Percentiles rank a stretch among this genome's conserved stretches.
These are phyloP conservation scores for Sylvia atricapilla DNA, from an alignment of 2,113 vertebrate genomes.

Conservation along the genomic window DNA sequence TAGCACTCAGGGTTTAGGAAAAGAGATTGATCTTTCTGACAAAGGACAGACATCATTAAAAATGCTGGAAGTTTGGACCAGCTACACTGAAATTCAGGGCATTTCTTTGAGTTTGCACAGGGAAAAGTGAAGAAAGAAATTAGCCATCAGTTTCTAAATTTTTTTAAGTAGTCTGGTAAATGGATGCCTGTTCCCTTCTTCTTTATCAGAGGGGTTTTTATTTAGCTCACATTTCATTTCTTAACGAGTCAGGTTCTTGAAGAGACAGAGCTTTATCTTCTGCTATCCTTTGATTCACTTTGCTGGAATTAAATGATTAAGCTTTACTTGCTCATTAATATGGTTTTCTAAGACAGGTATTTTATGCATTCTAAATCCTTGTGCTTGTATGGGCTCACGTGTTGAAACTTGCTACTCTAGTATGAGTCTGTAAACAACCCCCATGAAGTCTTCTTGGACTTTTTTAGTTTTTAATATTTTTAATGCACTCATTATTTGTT, in stretches of 20 bases:
- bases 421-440: not conserved
- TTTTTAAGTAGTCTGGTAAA: not conserved
- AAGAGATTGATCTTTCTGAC: not conserved
- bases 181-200: slow-evolving; percentile 1
- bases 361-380: not conserved
- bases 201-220: slow-evolving; percentile 28
- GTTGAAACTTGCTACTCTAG: not conserved
- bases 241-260: slow-evolving; percentile 21
- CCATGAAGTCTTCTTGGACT: not conserved
- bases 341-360: not conserved
- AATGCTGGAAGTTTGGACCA: not conserved
- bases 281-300: not conserved
- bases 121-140: not conserved
- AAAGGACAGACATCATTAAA: not conserved
- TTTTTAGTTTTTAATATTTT: not conserved
- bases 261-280: slow-evolving; percentile 22
- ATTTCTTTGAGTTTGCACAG: not conserved
- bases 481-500: not conserved
- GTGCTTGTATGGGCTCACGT: not conserved
- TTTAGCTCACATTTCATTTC: slow-evolving; percentile 47
- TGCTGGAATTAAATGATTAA: not conserved
- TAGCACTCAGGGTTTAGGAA: not conserved
- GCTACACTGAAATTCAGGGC: not conserved
- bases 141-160: not conserved
- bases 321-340: not conserved